Evolutionary conservation across 2,797 vertebrate genomes (phyloP), one percentile per base, ranked within the genome.

Genomic region (Pseudochirops corinnae): DNA sequence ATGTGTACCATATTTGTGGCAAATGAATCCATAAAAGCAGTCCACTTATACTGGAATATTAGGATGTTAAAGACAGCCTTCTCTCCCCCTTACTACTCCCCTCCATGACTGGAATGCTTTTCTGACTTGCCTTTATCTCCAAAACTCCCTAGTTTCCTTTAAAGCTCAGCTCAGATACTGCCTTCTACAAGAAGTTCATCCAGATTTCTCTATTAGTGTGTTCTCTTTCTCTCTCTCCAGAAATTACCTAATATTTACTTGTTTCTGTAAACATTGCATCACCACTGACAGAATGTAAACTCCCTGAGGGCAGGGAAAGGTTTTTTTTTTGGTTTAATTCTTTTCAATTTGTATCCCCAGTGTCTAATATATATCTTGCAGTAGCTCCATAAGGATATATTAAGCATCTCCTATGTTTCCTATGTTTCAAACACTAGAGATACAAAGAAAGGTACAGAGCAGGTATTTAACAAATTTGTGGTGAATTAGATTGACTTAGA

Each of bases 361-460:
- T 46, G 2, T 3, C 21, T 50, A 12, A 39, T 87, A 46, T 24
- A 50, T 50, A 87, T 46, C 39, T 87, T 87, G 9, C 74, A 46
- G 24, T 87, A 24, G 46, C 39, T 46, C 21, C n/a, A 53, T 2
- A 26, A 74, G 29, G 4, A 93, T 10, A 13, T 94, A 74, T 24
- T 82, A 92, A 90, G 39, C 90, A 90, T 11, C 60, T 96, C 55
- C n/a, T 55, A 55, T 74, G 55, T 92, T 67, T 96, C 55, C n/a
- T 55, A 55, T 74, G 55, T 92, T 0, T 24, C 13, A 93, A 62
- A 26, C 2, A 53, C 24, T 57, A 10, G 18, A 82, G 18, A 82
- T 50, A 46, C 74, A 26, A 11, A 50, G 39, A 87, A 87, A 87
- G 9, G 74, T 24, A 46, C 10, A 50, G 11, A 87, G 74, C 50